Base-by-base conservation (phyloP, 2,113 vertebrate genomes). In the Coptodon bakossiorum region DNA sequence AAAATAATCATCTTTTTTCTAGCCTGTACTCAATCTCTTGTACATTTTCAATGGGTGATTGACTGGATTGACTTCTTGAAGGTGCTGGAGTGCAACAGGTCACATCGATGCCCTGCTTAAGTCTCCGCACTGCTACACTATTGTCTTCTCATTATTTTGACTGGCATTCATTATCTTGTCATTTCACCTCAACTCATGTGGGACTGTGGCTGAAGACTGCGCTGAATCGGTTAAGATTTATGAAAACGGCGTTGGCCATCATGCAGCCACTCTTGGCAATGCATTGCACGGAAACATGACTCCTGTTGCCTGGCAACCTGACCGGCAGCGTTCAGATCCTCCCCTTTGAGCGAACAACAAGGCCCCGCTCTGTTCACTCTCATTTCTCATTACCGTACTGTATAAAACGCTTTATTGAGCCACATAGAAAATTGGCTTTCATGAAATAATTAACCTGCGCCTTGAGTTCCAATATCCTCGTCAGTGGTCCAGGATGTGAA, bases 231-330 rank as follows among this genome's bases (percentile, higher is more conserved):
- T 54, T 13, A 22, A 81, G 57, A 83, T 91, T 90, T 80, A 54
- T 81, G 56, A 85, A 91, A 82, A 82, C 86, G 19, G 14, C 8
- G 50, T 84, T 84, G 54, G 50, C 82, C 87, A 24, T 86, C 84
- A 29, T 8, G 56, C 68, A 85, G 86, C 80, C 89, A 8, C 85
- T 94, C 82, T 93, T 95, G 88, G 31, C 59, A 57, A 95, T 94
- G 91, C 94, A 83, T 86, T 9, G 83, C 95, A 93, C 87, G 89
- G 93, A 93, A 94, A 93, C 85, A 82, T 76, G 81, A 79, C 88
- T 94, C 82, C 86, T 95, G 95, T 96, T 95, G 93, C 95, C 91
- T 93, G 90, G 95, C 95, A 95, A 96, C 95, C 85, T 88, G 91
- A 92, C 88, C 78, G 19, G 82, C 91, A 83, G 85, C 5, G 9